Evolutionary conservation across 2,888 invertebrate genomes (phyloP).

Genomic region (Apodemia zela): DNA sequence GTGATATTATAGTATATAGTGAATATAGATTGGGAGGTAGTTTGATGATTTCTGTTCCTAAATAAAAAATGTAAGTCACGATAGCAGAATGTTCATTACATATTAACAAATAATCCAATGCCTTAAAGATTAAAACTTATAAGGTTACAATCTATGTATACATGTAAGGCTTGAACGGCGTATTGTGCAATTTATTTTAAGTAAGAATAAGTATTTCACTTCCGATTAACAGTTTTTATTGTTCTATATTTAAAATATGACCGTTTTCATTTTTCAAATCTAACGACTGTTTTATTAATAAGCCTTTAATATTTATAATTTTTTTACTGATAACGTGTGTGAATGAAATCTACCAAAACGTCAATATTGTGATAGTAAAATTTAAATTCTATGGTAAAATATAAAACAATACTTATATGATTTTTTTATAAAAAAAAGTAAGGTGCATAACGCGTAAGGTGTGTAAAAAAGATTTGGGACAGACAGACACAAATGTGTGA

Average conservation of each 20-base stretch:
- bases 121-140: conserved; percentile 14
- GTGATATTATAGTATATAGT: conserved; percentile 48
- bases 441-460: no score
- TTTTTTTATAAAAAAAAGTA: no score
- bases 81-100: conserved; percentile 6
- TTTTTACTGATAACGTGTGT: conserved; percentile 25
- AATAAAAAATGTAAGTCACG: conserved; percentile 22
- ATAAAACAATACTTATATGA: no score
- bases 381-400: no score
- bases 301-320: conserved; percentile 9
- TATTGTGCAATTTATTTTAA: conserved; percentile 15
- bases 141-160: conserved; percentile 8
- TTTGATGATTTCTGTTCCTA: conserved; percentile 29
- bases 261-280: conserved; percentile 5
- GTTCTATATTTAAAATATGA: not conserved
- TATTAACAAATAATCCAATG: conserved; percentile 9
- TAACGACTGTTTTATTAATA: conserved; percentile 12
- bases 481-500: no score
- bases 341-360: not conserved
- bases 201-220: not conserved
- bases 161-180: not conserved
- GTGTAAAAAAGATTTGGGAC: no score
- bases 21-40: conserved; percentile 27
- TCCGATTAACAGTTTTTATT: conserved; percentile 10
- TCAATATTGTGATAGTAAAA: not conserved